Evolutionary conservation across 2,113 vertebrate species (phyloP), one percentile per base, ranked within the genome.

Genomic region (Stigmatopora argus): DNA sequence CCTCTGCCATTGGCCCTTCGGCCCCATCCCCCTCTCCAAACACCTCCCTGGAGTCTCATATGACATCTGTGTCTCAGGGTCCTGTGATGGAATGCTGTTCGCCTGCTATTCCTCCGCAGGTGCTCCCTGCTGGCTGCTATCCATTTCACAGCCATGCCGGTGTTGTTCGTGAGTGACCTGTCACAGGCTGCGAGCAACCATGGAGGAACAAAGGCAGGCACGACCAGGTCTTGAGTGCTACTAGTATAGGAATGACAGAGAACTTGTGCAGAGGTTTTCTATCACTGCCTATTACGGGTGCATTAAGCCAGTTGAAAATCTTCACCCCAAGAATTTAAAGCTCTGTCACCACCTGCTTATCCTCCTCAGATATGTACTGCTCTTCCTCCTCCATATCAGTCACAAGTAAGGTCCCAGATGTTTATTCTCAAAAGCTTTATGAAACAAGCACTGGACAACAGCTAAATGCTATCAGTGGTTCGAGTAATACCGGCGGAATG

Each of bases 51-150:
- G 71, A 72, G 80, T 77, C 84, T 88, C 82, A 70, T 84, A 77
- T 80, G 81, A 87, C 86, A 86, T 86, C 85, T 83, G 88, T 83
- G 84, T 87, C 84, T 85, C 74, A 45, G 69, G 81, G 77, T 76
- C 76, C 84, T 86, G 87, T 84, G 82, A 85, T 88, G 91, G 90
- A 90, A 91, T 90, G 90, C 84, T 18, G 65, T 77, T 82, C 52
- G 71, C 75, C 79, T 67, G 67, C 82, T 70, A 69, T 67, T 71
- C 74, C 80, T 88, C 87, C 65, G 82, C 88, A 90, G 90, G 88
- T 90, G 87, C 78, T 85, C 75, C 69, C 82, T 53, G 69, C 72
- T 79, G 78, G 78, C 77, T 19, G 78, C 71, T 81, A 70, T 77
- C 78, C 74, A 77, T 76, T 75, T 76, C 67, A 70, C 71, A 72